Evolutionary conservation across 2,797 vertebrate species (phyloP).

Genomic region (Myotis daubentonii): DNA sequence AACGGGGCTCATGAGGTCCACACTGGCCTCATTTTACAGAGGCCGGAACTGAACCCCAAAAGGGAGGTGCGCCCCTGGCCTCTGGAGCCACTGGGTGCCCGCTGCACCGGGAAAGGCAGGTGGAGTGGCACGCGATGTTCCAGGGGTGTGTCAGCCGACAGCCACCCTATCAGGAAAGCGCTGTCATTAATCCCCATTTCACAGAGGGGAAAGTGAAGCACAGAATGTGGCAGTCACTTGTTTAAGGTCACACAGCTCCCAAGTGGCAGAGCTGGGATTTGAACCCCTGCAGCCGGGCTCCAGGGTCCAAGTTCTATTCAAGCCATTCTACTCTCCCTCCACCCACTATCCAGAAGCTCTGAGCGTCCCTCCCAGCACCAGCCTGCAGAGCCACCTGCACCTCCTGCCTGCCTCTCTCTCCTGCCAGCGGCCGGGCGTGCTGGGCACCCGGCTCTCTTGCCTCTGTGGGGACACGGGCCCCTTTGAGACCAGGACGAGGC

Average conservation of each 20-base stretch:
- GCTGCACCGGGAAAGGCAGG: background rate
- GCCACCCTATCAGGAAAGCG: background rate
- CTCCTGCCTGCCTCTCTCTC: background rate
- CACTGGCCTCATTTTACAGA: background rate
- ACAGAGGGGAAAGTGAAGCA: background rate
- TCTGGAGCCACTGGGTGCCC: background rate
- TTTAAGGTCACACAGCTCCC: background rate
- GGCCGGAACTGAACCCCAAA: background rate
- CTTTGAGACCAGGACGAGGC: background rate
- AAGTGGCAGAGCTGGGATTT: background rate
- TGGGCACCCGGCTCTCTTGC: background rate
- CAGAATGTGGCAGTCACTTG: background rate
- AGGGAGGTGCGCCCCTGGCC: background rate
- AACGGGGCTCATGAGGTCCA: background rate
- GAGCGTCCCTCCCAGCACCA: background rate
- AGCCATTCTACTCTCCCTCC: background rate
- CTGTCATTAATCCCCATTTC: background rate
- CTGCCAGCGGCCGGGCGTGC: background rate
- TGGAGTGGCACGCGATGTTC: fast-evolving
- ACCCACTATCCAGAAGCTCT: background rate
- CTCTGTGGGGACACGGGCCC: background rate
- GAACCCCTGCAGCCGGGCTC: background rate
- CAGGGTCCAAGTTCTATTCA: background rate
- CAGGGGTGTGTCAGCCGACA: background rate
- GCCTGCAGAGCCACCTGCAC: background rate